These are phyloP conservation scores for Acropora yongei DNA, from an alignment of 64 coral and sea anemone genomes.

Conservation along the genomic window DNA sequence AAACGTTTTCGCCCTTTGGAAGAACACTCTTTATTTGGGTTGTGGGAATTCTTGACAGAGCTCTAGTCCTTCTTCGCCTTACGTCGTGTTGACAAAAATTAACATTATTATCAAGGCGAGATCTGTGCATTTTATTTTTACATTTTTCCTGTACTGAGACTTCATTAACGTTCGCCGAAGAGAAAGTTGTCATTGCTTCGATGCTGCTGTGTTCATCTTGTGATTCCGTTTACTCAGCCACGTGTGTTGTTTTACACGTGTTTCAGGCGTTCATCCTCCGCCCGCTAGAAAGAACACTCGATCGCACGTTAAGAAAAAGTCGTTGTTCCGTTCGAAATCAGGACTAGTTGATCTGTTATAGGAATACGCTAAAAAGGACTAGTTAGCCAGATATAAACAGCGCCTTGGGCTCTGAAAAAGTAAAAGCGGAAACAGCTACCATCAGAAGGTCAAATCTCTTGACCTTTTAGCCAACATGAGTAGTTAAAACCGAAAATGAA, in stretches of 20 bases:
- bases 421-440: too few relatives aligned
- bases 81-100: constrained; percentile 46
- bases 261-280: neutral
- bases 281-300: too few relatives aligned
- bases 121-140: constrained; percentile 29
- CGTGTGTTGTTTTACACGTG: neutral
- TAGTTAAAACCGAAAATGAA: too few relatives aligned
- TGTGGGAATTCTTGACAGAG: neutral
- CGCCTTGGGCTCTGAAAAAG: too few relatives aligned
- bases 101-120: constrained; percentile 3
- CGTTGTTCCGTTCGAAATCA: too few relatives aligned
- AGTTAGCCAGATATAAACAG: too few relatives aligned
- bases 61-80: constrained; percentile 45
- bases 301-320: too few relatives aligned
- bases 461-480: too few relatives aligned
- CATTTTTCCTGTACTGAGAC: constrained; percentile 34
- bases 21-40: constrained; percentile 37
- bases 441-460: too few relatives aligned
- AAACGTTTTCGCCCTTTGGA: constrained; percentile 44
- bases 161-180: neutral
- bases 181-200: constrained; percentile 22
- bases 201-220: constrained; percentile 3
- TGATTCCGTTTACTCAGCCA: constrained; percentile 34
- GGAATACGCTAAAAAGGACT: too few relatives aligned
- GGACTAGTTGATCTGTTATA: too few relatives aligned